Base-by-base conservation (phyloP, 2,113 vertebrate species). In the Cnemophilus loriae region DNA sequence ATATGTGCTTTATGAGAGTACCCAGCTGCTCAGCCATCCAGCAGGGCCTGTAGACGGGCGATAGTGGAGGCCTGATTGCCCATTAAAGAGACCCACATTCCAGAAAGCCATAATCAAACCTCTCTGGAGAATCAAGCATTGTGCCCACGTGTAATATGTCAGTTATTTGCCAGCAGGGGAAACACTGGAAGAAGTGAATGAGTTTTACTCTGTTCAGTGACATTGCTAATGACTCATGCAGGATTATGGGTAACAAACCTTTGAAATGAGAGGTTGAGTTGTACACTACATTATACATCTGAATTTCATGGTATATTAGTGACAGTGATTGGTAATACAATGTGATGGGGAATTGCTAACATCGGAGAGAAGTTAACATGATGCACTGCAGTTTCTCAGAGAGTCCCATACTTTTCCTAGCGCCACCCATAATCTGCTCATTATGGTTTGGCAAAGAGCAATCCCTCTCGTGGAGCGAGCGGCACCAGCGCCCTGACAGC, bases 241-340 rank as follows among this genome's bases (percentile, higher is more conserved):
- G 95, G 90, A 97, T 96, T 97, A 93, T 87, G 90, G 89, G 90
- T 95, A 96, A 89, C 84, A 94, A 96, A 96, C 85, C 84, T 95
- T 82, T 90, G 91, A 95, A 94, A 97, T 76, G 79, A 84, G 89
- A 91, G 96, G 59, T 44, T 80, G 86, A 91, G 93, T 91, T 80
- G 82, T 90, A 75, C 87, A 82, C 93, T 93, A 53, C 75, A 77
- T 96, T 95, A 95, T 93, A 92, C 73, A 94, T 94, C 81, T 95
- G 93, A 90, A 96, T 95, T 96, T 97, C 94, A 97, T 87, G 91
- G 88, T 95, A 64, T 97, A 93, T 96, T 97, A 96, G 91, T 87
- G 88, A 94, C 94, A 96, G 78, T 83, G 91, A 95, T 91, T 46
- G 89, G 81, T 87, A 96, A 97, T 84, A 92, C 76, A 95, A 88